Percentiles rank a stretch among this genome's conserved stretches.
phyloP scores from a whole-genome alignment of 1,140 invertebrate species.

The Ganaspis sp. region DNA sequence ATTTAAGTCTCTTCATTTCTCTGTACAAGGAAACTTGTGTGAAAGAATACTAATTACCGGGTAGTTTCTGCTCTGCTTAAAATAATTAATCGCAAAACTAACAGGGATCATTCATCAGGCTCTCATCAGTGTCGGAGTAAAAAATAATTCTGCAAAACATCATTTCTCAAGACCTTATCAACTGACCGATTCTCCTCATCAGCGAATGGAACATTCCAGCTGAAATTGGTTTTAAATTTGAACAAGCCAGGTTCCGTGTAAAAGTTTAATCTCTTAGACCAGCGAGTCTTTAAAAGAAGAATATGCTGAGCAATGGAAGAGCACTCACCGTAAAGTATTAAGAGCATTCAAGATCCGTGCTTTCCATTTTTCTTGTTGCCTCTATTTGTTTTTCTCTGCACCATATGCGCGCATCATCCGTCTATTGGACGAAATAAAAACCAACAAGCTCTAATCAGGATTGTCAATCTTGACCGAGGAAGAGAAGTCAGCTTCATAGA shows the following conservation, averaged over 20 bases:
- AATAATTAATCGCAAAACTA: too few relatives aligned
- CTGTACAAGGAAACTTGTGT: too few relatives aligned
- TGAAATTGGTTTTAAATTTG: conserved; percentile 16
- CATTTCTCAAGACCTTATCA: conserved; percentile 7
- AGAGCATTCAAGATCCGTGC: too few relatives aligned
- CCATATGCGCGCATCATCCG: background rate
- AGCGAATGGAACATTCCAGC: background rate
- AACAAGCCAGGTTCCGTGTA: conserved; percentile 11
- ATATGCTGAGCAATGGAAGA: conserved; percentile 9
- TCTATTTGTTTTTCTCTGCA: background rate
- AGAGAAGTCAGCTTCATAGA: background rate
- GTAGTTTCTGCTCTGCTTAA: too few relatives aligned
- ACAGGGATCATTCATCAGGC: background rate
- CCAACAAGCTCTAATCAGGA: background rate
- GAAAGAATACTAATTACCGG: too few relatives aligned
- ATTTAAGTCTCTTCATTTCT: too few relatives aligned
- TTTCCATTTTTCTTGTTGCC: background rate
- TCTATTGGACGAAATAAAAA: background rate
- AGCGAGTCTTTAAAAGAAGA: background rate
- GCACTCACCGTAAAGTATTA: too few relatives aligned
- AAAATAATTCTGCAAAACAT: background rate
- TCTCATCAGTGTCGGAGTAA: background rate
- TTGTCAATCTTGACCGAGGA: background rate
- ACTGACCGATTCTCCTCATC: background rate
- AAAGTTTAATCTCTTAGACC: background rate